Base-by-base conservation (phyloP, 2,113 vertebrate species). In the Elephantulus edwardii region DNA sequence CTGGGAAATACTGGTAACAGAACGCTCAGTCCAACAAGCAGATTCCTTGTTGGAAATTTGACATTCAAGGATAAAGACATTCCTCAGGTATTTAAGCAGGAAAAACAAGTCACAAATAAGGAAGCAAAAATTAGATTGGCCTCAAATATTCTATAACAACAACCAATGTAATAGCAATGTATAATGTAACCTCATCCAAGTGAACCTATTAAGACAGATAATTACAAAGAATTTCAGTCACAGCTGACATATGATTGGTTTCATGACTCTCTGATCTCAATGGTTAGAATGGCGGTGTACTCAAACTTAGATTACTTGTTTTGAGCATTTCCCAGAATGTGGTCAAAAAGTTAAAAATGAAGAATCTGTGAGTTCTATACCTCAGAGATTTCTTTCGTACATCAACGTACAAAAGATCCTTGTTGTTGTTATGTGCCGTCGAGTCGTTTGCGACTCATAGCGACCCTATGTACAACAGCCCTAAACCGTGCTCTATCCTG, bases 221-320 rank as follows among this genome's bases (percentile, higher is more conserved):
- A 38, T 35, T 44, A 91, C n/a, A n/a, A 74, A 89, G 80, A 42
- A n/a, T 75, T 87, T 75, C 33, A 79, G 62, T 42, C 81, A 48
- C 33, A 48, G 56, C 33, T 52, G 62, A 40, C 40, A 82, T 42
- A 35, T n/a, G 72, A 78, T 79, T 82, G 81, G 28, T 54, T 52
- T 91, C n/a, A 26, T 70, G 70, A 89, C 76, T 86, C 72, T 95
- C 48, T 88, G 91, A 22, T n/a, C 35, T 82, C 14, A n/a, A 13
- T 74, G 62, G 56, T 71, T 38, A 84, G 10, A 70, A 42, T 52
- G 26, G 80, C 22, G 52, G n/a, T 44, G n/a, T 68, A 48, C 72
- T 8, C 60, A 86, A 70, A 30, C n/a, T 90, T 13, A 71, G 54
- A 84, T 20, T 78, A 74, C 68, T 38, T 87, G 33, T 54, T 33